Evolutionary conservation across 1,140 invertebrate genomes (phyloP).

Genomic region (Aethina tumida): DNA sequence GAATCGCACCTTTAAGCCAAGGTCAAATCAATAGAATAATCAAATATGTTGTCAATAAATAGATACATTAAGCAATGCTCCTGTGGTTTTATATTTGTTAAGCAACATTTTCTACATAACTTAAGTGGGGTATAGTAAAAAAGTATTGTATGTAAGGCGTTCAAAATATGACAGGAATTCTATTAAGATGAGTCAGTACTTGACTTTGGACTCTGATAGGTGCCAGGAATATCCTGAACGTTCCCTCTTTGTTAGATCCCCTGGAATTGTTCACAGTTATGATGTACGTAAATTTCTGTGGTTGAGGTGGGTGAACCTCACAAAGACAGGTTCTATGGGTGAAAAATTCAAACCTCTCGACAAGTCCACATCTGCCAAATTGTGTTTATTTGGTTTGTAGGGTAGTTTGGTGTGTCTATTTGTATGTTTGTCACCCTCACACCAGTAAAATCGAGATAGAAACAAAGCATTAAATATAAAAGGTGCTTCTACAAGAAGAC

Average conservation of each 20-base stretch:
- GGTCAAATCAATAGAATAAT: too few relatives aligned
- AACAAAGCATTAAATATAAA: too few relatives aligned
- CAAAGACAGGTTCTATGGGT: slow-evolving; percentile 35
- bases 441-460: slow-evolving; percentile 26
- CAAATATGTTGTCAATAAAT: too few relatives aligned
- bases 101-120: too few relatives aligned
- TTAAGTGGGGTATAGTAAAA: too few relatives aligned
- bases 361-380: slow-evolving; percentile 39
- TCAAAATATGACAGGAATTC: too few relatives aligned
- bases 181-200: too few relatives aligned
- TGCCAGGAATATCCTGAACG: slow-evolving; percentile 48
- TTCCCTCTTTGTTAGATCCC: slow-evolving; percentile 31
- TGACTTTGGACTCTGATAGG: too few relatives aligned
- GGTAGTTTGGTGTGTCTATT: slow-evolving; percentile 13
- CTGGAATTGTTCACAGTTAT: slow-evolving; percentile 39
- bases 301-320: slow-evolving; percentile 53
- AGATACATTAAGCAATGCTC: too few relatives aligned
- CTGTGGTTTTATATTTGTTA: too few relatives aligned
- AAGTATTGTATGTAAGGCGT: too few relatives aligned
- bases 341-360: slow-evolving; percentile 41
- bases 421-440: slow-evolving; percentile 20
- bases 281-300: slow-evolving; percentile 49
- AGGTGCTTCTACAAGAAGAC: too few relatives aligned
- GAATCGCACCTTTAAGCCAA: slow-evolving; percentile 24
- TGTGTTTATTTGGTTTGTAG: slow-evolving; percentile 34